Percentiles rank a stretch among this genome's conserved stretches.
These are phyloP conservation scores for Danio jaintianensis DNA, from an alignment of 2,797 vertebrate genomes.

Conservation along the genomic window DNA sequence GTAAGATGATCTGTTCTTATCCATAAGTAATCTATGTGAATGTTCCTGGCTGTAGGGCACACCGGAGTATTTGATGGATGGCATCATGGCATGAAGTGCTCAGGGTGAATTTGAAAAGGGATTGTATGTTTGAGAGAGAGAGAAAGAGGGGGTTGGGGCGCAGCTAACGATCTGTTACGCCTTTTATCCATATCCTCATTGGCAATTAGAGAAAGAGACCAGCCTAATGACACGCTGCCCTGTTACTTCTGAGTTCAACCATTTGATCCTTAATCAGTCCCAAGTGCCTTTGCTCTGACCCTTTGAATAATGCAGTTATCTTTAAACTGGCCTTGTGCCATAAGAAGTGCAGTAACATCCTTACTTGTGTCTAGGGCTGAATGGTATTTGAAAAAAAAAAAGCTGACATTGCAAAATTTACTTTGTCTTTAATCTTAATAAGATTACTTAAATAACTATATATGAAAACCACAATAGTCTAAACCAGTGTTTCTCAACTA, in stretches of 20 bases:
- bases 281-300: conserved; percentile 5
- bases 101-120: conserved; percentile 57
- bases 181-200: conserved; percentile 20
- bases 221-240: background rate
- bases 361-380: too few relatives aligned
- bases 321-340: background rate
- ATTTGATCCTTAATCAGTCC: conserved; percentile 29
- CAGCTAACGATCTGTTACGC: conserved; percentile 22
- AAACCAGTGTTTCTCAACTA: too few relatives aligned
- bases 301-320: conserved; percentile 23
- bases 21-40: conserved; percentile 69
- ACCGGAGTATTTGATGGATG: conserved; percentile 68
- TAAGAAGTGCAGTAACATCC: background rate
- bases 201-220: conserved; percentile 27
- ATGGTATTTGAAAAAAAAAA: too few relatives aligned
- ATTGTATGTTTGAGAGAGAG: conserved; percentile 53
- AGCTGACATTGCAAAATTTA: too few relatives aligned
- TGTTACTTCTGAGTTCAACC: conserved; percentile 24
- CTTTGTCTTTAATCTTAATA: too few relatives aligned
- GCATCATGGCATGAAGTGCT: conserved; percentile 50
- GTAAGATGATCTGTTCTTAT: conserved; percentile 74
- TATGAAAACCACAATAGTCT: too few relatives aligned
- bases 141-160: background rate
- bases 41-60: conserved; percentile 68
- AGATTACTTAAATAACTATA: too few relatives aligned